Evolutionary conservation across 2,888 invertebrate species (phyloP).

Genomic region (Chalcosyrphus nemorum): DNA sequence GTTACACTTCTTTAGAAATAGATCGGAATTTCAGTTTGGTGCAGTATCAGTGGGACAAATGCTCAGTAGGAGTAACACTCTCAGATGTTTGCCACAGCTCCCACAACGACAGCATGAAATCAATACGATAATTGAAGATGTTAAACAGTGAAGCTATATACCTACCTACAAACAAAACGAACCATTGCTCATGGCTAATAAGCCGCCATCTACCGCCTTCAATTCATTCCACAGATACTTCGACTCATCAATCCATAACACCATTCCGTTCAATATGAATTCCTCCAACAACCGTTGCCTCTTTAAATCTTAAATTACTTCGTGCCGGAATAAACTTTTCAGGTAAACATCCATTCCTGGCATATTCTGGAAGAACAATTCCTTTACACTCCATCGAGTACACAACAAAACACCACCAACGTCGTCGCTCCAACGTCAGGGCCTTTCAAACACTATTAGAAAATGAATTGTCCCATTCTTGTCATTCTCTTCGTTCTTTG

Average conservation of each 20-base stretch:
- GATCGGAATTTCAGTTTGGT: too few species aligned
- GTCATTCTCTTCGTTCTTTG: conserved; percentile 53
- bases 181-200: too few species aligned
- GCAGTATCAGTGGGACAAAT: too few species aligned
- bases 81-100: too few species aligned
- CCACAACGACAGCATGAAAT: too few species aligned
- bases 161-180: too few species aligned
- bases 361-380: conserved; percentile 1
- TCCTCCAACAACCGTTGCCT: neutral
- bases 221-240: neutral
- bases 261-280: neutral
- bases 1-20: too few species aligned
- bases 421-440: neutral
- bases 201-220: too few species aligned
- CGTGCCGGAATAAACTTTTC: neutral
- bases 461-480: conserved; percentile 46
- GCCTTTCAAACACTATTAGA: conserved; percentile 7
- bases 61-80: too few species aligned
- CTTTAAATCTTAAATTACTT: neutral
- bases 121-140: too few species aligned
- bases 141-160: too few species aligned
- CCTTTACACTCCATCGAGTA: conserved; percentile 14
- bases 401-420: neutral
- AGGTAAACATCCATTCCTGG: neutral
- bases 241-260: neutral